Base-by-base conservation (phyloP, 2,888 invertebrate species). In the Prenolepis imparis region DNA sequence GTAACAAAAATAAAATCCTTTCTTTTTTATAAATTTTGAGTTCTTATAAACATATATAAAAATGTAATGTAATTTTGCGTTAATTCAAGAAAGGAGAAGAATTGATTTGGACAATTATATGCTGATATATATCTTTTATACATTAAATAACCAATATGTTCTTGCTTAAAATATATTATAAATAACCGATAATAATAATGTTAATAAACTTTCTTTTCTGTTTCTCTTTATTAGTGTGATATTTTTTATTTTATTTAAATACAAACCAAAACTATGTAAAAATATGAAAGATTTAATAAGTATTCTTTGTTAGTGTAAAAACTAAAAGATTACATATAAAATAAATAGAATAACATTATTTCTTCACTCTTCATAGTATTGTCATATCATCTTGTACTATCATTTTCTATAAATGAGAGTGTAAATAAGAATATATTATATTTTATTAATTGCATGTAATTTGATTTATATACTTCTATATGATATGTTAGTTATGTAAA, bases 161-260 rank as follows among this genome's bases (percentile, higher is more conserved):
- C 18, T 44, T 52, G 6, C n/a, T 52, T 18, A 52, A 52, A 18
- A 52, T 52, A 6, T 32, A 32, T 9, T 61, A 24, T 61, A 64
- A 32, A 36, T n/a, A 32, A 3, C 12, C 6, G 6, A 41, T 39
- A 15, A n/a, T 64, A 36, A n/a, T 32, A 6, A 59, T 18, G 21
- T 66, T 41, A n/a, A n/a, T n/a, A n/a, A n/a, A 66, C 6, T 24
- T 41, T 63, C 4, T 18, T 32, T 61, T 18, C 9, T 39, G 36
- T 39, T 39, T 6, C 32, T 41, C 39, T 39, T 15, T 66, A 21
- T 8, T 1, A 66, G 3, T 41, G 15, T 9, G 21, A 41, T 24
- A 66, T 21, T 15, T 66, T 66, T 66, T 41, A 66, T 66, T 66
- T 66, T 66, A 66, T 66, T 63, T 63, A 36, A 63, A 32, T n/a